Evolutionary conservation across 2,797 vertebrate species (phyloP).

Genomic region (Serranus cabrilla): DNA sequence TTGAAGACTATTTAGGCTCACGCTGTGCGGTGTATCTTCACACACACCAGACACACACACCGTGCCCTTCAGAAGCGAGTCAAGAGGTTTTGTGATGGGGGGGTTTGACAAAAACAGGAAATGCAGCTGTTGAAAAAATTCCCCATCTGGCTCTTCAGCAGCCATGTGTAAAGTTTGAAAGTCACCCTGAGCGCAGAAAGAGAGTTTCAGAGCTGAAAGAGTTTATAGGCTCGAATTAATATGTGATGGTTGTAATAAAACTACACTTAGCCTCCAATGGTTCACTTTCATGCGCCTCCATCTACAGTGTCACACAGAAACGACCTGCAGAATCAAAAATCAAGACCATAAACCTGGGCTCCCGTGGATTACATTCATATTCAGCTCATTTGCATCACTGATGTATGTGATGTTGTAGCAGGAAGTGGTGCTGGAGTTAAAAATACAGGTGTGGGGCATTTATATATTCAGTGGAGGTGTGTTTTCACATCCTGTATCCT

Average conservation of each 20-base stretch:
- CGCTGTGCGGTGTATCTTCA: slow-evolving; percentile 11
- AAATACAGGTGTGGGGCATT: slow-evolving; percentile 3
- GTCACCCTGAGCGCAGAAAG: slow-evolving; percentile 66
- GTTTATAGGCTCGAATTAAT: slow-evolving; percentile 55
- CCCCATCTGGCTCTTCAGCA: slow-evolving; percentile 51
- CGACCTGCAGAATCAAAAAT: slow-evolving; percentile 2
- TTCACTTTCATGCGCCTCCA: slow-evolving; percentile 20
- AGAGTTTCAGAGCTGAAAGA: slow-evolving; percentile 29
- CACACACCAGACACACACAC: neutral
- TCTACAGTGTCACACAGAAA: slow-evolving; percentile 4
- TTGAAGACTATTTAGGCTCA: slow-evolving; percentile 43
- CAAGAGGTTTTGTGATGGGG: slow-evolving; percentile 37
- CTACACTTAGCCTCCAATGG: slow-evolving; percentile 1
- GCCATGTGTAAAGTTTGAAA: slow-evolving; percentile 67
- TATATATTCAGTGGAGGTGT: neutral
- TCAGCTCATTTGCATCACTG: neutral
- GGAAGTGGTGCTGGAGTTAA: neutral
- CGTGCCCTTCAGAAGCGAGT: slow-evolving; percentile 53
- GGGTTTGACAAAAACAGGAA: slow-evolving; percentile 52
- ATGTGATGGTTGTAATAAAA: slow-evolving; percentile 60
- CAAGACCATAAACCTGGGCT: neutral
- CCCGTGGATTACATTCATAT: neutral
- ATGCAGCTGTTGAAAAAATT: slow-evolving; percentile 38
- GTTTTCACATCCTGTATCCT: neutral
- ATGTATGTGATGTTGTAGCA: slow-evolving; percentile 2